Evolutionary conservation across 92 coral and sea anemone species (phyloP), one percentile per base, ranked within the genome.

Genomic region (Heteractis magnifica): DNA sequence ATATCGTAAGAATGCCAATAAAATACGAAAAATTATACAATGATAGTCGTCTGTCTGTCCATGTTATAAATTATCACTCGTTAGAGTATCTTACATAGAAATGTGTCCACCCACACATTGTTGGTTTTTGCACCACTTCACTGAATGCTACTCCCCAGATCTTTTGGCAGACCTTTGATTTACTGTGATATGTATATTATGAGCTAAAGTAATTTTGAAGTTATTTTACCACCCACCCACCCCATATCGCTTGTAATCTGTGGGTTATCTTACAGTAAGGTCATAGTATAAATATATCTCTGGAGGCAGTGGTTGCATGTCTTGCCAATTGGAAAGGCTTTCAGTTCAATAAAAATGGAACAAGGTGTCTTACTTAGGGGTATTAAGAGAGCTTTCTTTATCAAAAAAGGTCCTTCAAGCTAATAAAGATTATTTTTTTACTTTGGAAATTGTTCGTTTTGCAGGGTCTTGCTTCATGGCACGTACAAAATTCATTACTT

Each of bases 1-100:
- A 53, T 58, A 58, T 48, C 26, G 10, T 52, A 65, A 34, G 49
- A 79, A 65, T 51, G 51, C 5, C 81, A 78, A 58, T 78, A 78
- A 78, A 78, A 78, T 78, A 78, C 62, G 65, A 75, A 75, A 49
- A 75, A 52, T 16, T 75, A 49, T 75, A 49, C 79, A 52, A 62
- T 62, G 70, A 18, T 6, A n/a, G 70, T 62, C 70, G 75, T 11
- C 51, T 65, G 76, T 56, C 77, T 60, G 81, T 51, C 64, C 49
- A 18, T 15, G 59, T 75, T 49, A 75, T 49, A 49, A 75, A 49
- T 75, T 49, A 75, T 49, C 79, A 16, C 56, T 75, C 44, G 44
- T 75, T 75, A 2, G 26, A 73, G 55, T 75, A 52, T 75, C 51
- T 75, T 75, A 68, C 73, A 68, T 23, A 68, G 73, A 21, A 68